Conservation (phyloP, 2,113 vertebrate genomes). For the Agelaius phoeniceus region DNA sequence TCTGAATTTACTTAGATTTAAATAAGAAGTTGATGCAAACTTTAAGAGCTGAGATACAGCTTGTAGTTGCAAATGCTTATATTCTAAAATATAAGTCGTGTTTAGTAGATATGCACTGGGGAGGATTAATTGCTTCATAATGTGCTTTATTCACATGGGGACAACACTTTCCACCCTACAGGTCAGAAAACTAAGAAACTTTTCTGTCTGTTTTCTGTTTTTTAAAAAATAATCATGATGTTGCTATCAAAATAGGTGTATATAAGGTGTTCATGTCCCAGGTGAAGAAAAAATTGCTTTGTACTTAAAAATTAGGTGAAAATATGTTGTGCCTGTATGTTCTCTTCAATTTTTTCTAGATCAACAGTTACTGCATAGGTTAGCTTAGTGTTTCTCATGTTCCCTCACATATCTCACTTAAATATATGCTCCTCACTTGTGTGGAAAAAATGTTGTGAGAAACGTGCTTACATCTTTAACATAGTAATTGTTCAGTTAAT, state of each 20-base stretch:
- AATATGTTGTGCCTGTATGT: background rate
- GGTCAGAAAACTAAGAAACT: background rate
- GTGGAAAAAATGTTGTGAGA: slow-evolving; percentile 35
- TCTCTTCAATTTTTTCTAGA: background rate
- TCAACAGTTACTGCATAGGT: background rate
- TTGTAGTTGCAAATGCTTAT: background rate
- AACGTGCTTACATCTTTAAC: slow-evolving; percentile 30
- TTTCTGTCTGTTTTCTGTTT: background rate
- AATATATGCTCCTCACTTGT: background rate
- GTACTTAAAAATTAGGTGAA: background rate
- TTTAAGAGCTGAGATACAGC: background rate
- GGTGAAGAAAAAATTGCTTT: background rate
- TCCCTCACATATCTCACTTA: background rate
- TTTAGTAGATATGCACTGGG: background rate
- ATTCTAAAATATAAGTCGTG: background rate
- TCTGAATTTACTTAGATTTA: background rate
- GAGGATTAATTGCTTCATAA: background rate
- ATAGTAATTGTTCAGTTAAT: slow-evolving; percentile 62
- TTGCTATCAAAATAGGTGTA: background rate
- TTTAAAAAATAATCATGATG: background rate
- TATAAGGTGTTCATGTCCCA: background rate
- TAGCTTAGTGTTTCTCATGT: background rate
- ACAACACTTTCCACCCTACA: background rate
- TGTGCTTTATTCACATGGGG: background rate
- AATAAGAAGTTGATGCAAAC: background rate